Evolutionary conservation across 2,797 vertebrate species (phyloP).

Genomic region (Myotis vivesi): DNA sequence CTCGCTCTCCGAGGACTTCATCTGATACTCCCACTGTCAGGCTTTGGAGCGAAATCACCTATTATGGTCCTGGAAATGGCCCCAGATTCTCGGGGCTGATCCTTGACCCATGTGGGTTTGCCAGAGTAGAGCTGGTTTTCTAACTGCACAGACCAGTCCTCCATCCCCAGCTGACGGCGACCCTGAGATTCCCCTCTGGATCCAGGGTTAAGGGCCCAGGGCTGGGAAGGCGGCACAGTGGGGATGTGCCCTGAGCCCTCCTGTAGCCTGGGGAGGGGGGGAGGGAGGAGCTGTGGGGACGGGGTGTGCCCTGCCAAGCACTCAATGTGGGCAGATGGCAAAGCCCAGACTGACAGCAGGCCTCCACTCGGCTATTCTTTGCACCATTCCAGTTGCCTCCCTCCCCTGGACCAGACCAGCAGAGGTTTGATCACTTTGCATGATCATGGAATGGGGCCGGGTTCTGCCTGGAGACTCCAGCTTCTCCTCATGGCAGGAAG

Average conservation of each 20-base stretch:
- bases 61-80: conserved; percentile 81
- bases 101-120: not conserved
- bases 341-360: not conserved
- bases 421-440: too few species aligned
- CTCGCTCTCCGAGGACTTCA: conserved; percentile 35
- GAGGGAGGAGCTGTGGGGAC: too few species aligned
- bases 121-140: not conserved
- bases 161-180: not conserved
- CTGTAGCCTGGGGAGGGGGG: not conserved
- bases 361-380: not conserved
- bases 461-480: not conserved
- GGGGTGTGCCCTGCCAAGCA: not conserved
- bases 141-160: not conserved
- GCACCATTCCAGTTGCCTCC: too few species aligned
- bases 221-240: not conserved
- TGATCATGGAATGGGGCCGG: not conserved
- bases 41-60: conserved; percentile 77
- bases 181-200: not conserved
- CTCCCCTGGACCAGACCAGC: rapidly evolving
- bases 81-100: conserved; percentile 52
- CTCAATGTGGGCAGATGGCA: too few species aligned
- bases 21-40: conserved; percentile 49
- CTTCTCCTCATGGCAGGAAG: not conserved
- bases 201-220: not conserved
- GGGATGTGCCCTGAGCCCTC: not conserved